Base-by-base conservation (phyloP, 2,113 vertebrate species). In the Oncorhynchus clarkii region DNA sequence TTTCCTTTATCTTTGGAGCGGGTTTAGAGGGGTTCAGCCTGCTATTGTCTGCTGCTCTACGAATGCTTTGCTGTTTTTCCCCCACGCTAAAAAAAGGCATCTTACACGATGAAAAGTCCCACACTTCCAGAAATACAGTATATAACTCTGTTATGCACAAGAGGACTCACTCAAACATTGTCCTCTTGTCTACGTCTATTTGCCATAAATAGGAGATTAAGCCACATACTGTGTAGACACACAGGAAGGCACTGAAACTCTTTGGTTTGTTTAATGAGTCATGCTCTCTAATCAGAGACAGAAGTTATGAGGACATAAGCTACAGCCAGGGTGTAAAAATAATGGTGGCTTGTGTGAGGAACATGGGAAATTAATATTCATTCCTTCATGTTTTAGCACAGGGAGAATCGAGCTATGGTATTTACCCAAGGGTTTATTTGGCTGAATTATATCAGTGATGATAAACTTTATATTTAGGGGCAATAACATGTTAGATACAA, bases 241-340 rank as follows among this genome's bases (percentile, higher is more conserved):
- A 84, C 49, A 78, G 24, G n/a, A 67, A 26, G 34, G 31, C 81
- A 67, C 81, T 86, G 72, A 11, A 83, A 79, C 77, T 59, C 74
- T 20, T 2, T 34, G 31, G 51, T 60, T 71, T n/a, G 67, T 76
- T 68, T 64, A 11, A 26, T 49, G 18, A 62, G 76, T 62, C 76
- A 39, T 29, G 67, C 73, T 85, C 76, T 88, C 48, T 90, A 87
- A 91, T 90, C 87, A 88, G 65, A 78, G 78, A 72, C 84, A 90
- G 80, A 78, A 83, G 64, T 65, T 22, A 26, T 18, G 39, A 31
- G 74, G 81, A 9, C 31, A 72, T 60, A 14, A 60, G 18, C n/a
- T n/a, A 60, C n/a, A 22, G n/a, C 7, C 59, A 57, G 13, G 13
- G 1, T 7, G 1, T 62, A 62, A 24, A 22, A n/a, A 62, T 11